Conservation (phyloP, 2,888 invertebrate species). For the Octonoba sinensis region DNA sequence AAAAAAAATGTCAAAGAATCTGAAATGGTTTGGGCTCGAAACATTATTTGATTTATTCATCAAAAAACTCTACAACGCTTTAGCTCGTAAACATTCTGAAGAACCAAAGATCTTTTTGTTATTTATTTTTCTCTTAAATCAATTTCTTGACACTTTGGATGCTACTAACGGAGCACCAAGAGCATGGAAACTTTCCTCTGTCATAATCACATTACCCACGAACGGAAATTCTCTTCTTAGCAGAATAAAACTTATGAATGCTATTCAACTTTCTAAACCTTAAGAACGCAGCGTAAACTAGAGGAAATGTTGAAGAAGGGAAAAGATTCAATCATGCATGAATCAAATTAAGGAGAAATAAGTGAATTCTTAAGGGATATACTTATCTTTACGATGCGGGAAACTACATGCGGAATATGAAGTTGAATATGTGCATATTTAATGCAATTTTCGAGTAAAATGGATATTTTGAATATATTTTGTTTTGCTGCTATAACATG, state of each 20-base stretch:
- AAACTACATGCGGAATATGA: too few relatives aligned
- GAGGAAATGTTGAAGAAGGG: neutral
- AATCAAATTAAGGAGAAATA: conserved; percentile 44
- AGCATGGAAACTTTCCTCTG: too few relatives aligned
- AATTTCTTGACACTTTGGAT: conserved; percentile 1
- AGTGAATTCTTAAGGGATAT: conserved; percentile 23
- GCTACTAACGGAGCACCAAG: neutral
- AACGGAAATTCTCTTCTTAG: too few relatives aligned
- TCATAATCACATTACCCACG: too few relatives aligned
- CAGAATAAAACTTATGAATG: conserved; percentile 16
- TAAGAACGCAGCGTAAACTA: neutral
- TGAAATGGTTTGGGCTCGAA: neutral
- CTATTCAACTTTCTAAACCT: conserved; percentile 3
- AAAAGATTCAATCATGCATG: neutral
- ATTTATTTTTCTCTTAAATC: neutral
- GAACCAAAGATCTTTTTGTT: neutral
- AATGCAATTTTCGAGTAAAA: too few relatives aligned
- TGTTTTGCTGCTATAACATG: too few relatives aligned
- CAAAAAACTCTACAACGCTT: neutral
- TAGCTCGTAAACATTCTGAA: neutral
- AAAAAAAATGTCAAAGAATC: neutral
- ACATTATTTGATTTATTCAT: neutral
- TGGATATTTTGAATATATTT: too few relatives aligned
- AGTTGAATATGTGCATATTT: too few relatives aligned
- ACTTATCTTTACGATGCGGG: too few relatives aligned